These are phyloP conservation scores for Sebastes trivittatus DNA, from an alignment of 2,797 vertebrate species.

Conservation along the genomic window DNA sequence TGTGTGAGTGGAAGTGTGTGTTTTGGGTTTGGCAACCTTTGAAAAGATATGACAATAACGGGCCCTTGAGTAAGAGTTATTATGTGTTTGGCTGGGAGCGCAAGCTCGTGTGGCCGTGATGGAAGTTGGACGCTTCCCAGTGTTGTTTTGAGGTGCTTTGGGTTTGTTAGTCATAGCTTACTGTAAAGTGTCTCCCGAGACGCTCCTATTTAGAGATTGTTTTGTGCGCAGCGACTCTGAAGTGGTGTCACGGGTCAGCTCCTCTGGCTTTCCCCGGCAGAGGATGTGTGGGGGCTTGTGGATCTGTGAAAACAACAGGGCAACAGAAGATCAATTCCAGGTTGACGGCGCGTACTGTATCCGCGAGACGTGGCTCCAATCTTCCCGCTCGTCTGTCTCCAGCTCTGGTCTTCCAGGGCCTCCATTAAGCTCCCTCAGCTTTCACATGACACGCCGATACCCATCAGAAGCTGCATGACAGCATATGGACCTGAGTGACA, in stretches of 20 bases:
- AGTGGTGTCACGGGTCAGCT: conserved; percentile 55
- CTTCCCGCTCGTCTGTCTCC: conserved; percentile 65
- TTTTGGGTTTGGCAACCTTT: conserved; percentile 75
- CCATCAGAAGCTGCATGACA: conserved; percentile 61
- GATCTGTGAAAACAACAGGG: conserved; percentile 64
- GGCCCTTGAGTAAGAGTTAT: conserved; percentile 66
- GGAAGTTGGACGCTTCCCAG: conserved; percentile 54
- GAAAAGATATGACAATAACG: conserved; percentile 74
- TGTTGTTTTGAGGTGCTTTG: conserved; percentile 66
- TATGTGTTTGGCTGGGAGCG: conserved; percentile 66
- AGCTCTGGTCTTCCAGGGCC: conserved; percentile 44
- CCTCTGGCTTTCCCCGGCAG: conserved; percentile 44
- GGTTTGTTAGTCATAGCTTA: conserved; percentile 66
- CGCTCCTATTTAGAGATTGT: conserved; percentile 62
- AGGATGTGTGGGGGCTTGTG: conserved; percentile 51
- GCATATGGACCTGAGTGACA: conserved; percentile 76
- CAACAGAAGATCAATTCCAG: conserved; percentile 68
- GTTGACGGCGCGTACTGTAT: conserved; percentile 49
- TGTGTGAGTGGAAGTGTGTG: conserved; percentile 62
- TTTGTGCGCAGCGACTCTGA: conserved; percentile 46
- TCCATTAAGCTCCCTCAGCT: conserved; percentile 67
- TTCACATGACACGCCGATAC: conserved; percentile 62
- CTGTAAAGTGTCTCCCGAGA: conserved; percentile 56
- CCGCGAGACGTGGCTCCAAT: conserved; percentile 63
- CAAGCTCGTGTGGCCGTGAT: conserved; percentile 52